These are phyloP conservation scores for Petroica traversi DNA, from an alignment of 2,113 vertebrate genomes.

Conservation along the genomic window DNA sequence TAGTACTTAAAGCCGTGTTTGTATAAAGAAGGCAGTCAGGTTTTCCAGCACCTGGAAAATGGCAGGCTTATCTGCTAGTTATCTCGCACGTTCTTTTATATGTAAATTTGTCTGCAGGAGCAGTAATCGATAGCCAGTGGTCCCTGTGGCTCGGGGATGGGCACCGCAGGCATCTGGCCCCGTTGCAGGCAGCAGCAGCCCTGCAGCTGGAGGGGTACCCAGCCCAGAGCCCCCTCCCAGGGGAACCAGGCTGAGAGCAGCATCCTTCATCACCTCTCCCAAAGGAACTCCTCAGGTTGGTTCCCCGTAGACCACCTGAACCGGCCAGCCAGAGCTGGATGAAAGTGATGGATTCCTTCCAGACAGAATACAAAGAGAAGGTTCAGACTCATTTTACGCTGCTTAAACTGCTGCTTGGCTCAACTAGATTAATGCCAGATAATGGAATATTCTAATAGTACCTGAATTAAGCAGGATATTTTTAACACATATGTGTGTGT, in stretches of 20 bases:
- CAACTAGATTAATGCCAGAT: background rate
- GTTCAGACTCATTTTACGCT: background rate
- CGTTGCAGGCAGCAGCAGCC: background rate
- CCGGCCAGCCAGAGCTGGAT: background rate
- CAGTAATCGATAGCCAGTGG: background rate
- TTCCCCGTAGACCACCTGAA: background rate
- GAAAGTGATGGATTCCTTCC: background rate
- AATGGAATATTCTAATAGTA: constrained; percentile 13
- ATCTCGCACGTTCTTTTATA: constrained; percentile 44
- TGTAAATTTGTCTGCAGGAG: constrained; percentile 25
- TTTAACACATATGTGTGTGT: background rate
- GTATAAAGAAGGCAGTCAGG: constrained; percentile 56
- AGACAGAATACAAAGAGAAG: too few species aligned
- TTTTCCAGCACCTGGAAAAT: constrained; percentile 56
- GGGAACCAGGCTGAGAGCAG: background rate
- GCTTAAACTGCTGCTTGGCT: background rate
- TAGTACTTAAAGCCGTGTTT: constrained; percentile 43
- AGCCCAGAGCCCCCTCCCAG: background rate
- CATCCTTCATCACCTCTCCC: background rate
- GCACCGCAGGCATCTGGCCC: background rate
- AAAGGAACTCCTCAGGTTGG: accelerated
- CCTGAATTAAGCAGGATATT: constrained; percentile 14
- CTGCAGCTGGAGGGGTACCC: background rate
- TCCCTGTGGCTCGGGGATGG: background rate
- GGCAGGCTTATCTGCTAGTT: constrained; percentile 52